A percentile compares a stretch with the other conserved stretches of the same genome.
These are phyloP conservation scores for Agrochola lychnidis DNA, from an alignment of 2,888 invertebrate species.

Conservation along the genomic window DNA sequence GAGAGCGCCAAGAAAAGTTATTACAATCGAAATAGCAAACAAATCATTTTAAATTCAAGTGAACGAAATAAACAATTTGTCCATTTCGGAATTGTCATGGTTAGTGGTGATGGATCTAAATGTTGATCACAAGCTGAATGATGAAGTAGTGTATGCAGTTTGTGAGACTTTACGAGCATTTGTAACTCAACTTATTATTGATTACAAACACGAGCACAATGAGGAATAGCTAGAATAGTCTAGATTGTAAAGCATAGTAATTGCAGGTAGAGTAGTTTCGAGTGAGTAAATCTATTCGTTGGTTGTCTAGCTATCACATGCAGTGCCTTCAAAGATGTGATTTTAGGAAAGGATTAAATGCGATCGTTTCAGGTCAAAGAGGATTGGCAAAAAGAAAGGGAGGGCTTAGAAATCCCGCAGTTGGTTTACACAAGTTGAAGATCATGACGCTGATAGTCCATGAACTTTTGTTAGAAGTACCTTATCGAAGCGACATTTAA, in stretches of 20 bases:
- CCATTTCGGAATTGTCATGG: constrained; percentile 38
- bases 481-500: background rate
- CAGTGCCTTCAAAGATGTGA: background rate
- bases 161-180: constrained; percentile 20
- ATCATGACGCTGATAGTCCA: background rate
- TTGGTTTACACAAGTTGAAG: background rate
- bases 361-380: background rate
- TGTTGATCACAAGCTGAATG: constrained; percentile 12
- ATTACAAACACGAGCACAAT: constrained; percentile 14
- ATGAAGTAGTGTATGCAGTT: constrained; percentile 25
- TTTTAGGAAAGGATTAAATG: background rate
- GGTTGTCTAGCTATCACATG: no score
- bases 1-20: background rate
- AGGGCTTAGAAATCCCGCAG: background rate
- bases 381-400: background rate
- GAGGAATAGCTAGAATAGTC: constrained; percentile 12
- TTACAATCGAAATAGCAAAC: constrained; percentile 25
- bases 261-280: background rate
- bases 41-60: constrained; percentile 22
- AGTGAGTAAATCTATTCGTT: background rate
- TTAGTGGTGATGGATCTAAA: constrained; percentile 34
- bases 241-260: background rate
- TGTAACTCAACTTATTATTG: constrained; percentile 29
- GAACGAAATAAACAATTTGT: constrained; percentile 31
- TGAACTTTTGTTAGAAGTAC: background rate